phyloP scores from a whole-genome alignment of 2,797 vertebrate genomes.

The Leptoclinus maculatus region DNA sequence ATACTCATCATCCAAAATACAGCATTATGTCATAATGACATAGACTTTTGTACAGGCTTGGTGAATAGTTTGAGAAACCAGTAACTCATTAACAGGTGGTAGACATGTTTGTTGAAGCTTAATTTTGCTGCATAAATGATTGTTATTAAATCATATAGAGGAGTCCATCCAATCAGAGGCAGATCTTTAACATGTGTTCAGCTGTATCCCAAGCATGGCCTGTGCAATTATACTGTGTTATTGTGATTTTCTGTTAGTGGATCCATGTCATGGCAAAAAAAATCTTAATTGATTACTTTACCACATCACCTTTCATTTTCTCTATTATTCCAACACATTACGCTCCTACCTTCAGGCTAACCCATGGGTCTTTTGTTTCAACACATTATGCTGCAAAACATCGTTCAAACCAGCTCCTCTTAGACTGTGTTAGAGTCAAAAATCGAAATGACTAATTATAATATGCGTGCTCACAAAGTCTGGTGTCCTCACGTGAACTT shows the following conservation, averaged over 20 bases:
- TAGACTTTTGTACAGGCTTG: neutral
- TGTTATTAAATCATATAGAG: neutral
- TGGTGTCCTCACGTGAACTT: too few species aligned
- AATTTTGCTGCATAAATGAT: constrained; percentile 1
- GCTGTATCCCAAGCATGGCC: neutral
- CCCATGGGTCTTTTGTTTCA: neutral
- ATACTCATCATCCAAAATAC: constrained; percentile 2
- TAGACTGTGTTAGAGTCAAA: neutral
- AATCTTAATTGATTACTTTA: neutral
- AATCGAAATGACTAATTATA: too few species aligned
- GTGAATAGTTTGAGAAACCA: neutral
- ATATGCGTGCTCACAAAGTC: too few species aligned
- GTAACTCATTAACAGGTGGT: neutral
- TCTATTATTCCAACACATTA: neutral
- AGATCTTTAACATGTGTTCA: neutral
- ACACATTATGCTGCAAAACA: neutral
- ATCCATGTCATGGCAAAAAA: neutral
- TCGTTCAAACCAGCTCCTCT: neutral
- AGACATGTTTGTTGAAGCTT: neutral
- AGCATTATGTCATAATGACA: neutral
- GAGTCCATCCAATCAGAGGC: neutral
- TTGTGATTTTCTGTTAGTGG: neutral
- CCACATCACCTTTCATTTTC: neutral
- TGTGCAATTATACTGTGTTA: neutral
- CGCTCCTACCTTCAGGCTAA: neutral